Conservation (phyloP, 2,888 invertebrate genomes). For the Amorpha juglandis region DNA sequence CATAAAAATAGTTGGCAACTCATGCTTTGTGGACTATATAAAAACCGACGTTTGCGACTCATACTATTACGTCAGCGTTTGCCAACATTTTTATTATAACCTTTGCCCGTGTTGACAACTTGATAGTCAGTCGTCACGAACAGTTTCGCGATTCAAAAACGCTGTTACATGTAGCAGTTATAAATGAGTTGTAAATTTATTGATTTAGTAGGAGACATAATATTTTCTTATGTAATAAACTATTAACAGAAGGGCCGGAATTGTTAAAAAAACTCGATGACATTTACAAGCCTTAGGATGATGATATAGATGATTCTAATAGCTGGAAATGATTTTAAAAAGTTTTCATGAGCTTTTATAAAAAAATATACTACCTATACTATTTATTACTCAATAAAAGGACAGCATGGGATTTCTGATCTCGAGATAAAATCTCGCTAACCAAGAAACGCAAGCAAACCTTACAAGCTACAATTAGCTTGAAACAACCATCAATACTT, state of each 20-base stretch:
- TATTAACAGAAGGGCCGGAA: conserved; percentile 2
- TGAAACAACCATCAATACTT: no score
- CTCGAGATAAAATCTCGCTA: no score
- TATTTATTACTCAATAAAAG: no score
- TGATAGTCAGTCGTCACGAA: conserved; percentile 29
- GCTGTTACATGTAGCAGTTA: neutral
- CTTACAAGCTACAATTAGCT: neutral
- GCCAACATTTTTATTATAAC: conserved; percentile 33
- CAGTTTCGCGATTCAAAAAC: neutral
- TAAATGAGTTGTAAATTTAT: conserved; percentile 22
- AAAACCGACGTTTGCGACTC: conserved; percentile 30
- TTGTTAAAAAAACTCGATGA: neutral
- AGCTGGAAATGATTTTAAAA: neutral
- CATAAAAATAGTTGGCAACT: conserved; percentile 72
- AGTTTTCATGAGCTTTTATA: neutral
- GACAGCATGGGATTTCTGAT: no score
- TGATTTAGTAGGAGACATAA: conserved; percentile 7
- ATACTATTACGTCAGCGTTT: conserved; percentile 16
- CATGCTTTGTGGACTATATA: conserved; percentile 34
- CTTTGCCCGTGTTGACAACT: conserved; percentile 36
- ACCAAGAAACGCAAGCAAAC: no score
- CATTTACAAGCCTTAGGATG: neutral
- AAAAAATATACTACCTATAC: no score
- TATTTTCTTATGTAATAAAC: neutral
- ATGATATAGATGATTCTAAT: neutral